Base-by-base conservation (phyloP, 2,113 vertebrate genomes). In the Bufo bufo region DNA sequence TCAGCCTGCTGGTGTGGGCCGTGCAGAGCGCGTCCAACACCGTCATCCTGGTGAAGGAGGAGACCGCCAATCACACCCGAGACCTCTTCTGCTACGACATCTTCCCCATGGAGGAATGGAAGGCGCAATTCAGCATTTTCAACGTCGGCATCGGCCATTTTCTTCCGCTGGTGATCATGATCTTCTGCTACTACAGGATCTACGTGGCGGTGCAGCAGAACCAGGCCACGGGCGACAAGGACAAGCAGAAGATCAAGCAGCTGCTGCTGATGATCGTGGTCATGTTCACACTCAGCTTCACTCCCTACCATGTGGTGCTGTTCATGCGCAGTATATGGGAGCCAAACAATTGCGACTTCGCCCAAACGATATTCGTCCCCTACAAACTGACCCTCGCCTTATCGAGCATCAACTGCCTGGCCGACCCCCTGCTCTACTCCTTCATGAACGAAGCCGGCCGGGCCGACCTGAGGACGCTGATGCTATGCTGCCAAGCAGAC, bases 391-490 rank as follows among this genome's bases (percentile, higher is more conserved):
- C 94, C 2, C 90, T 94, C 5, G 95, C 95, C 1, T 85, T 99
- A 58, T 92, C 96, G 0, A 95, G 91, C 84, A 89, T 98, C 69
- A 98, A 98, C 90, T 97, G 97, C 87, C 91, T 98, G 4, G 95
- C 93, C 0, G 96, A 98, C 80, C 97, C 97, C 0, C 87, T 99
- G 71, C 93, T 99, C 59, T 99, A 99, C 90, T 97, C 97, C 89
- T 97, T 98, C 88, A 93, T 96, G 45, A 97, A 96, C 12, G 96
- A 94, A 91, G 94, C 91, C 4, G 95, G 96, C 71, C 93, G 93
- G 85, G 91, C 91, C 20, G 96, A 95, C 33, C 89, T 97, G 74
- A 91, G 89, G 90, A 95, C 90, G 82, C 69, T 95, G n/a, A 45
- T 97, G 59, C 93, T 86, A n/a, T 90, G 90, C 82, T 93, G 90